Base-by-base conservation (phyloP, 2,797 vertebrate species). In the Eleutherodactylus coqui region DNA sequence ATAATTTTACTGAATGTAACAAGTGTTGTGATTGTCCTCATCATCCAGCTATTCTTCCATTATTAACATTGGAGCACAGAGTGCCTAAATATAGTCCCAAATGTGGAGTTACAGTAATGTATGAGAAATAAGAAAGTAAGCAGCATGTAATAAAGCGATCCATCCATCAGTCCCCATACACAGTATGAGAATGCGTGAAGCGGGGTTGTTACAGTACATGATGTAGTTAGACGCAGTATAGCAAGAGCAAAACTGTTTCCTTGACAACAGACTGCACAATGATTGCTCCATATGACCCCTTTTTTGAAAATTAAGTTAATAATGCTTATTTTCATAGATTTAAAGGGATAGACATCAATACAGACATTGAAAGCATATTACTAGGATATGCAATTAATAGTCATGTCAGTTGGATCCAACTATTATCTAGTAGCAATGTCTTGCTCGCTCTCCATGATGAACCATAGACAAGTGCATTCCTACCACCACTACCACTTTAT, bases 231-330 rank as follows among this genome's bases (percentile, higher is more conserved):
- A 41, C 45, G 32, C 24, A 29, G 70, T 73, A 27, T 73, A 73
- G 70, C 70, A 73, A 43, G 70, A 73, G 70, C 70, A 73, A 73
- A 73, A 27, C 41, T 14, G 70, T 73, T 73, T 45, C 70, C 70
- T 73, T 73, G 70, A 73, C 70, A 73, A 73, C 70, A 73, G 41
- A 73, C 41, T 43, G 41, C 41, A 45, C 38, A 43, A 45, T n/a
- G 24, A n/a, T 73, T 45, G 24, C 41, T 73, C 41, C 9, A 73
- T 73, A 45, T 43, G 70, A 73, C 70, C 70, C 70, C 4, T 73
- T 45, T 72, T 69, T 1, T 5, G 7, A 38, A 72, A 72, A 72
- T 43, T 72, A 21, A n/a, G 21, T 45, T 69, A 38, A 2, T 73
- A 73, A 45, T 41, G n/a, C n/a, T n/a, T 43, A 73, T 45, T 43